Base-by-base conservation (phyloP, 2,888 invertebrate genomes). In the Drosophila meridionalis region DNA sequence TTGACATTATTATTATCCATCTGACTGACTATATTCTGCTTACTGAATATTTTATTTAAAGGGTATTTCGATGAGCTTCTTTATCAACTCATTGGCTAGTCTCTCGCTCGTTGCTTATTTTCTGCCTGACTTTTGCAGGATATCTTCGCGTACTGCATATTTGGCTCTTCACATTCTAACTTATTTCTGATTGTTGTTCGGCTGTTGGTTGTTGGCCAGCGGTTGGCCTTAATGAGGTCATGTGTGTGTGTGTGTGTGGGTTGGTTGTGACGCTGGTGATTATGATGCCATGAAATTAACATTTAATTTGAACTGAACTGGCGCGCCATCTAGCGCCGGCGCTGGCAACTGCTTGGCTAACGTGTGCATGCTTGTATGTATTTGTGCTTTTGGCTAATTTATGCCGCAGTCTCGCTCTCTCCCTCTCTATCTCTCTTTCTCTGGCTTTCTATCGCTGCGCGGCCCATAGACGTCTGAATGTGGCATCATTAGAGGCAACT, bases 281-380 rank as follows among this genome's bases (percentile, higher is more conserved):
- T 89, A 87, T 89, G 88, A 88, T 88, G 87, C 86, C 90, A 87
- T 87, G 88, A 89, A 87, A 87, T 87, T 83, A 87, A 88, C 87
- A 89, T 87, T 89, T 88, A 89, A 87, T 87, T 87, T 89, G 83
- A 83, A 88, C 78, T 76, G 72, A 80, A 74, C 67, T 74, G 77
- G 72, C 69, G 77, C 83, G 84, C 75, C 85, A 86, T 69, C 87
- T 86, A 87, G 80, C 80, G 83, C 28, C 64, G 47, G 28, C 20
- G 12, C 12, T 26, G 26, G 14, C 9, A 40, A 56, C 56, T 56
- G 56, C 69, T 67, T 32, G 45, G 20, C 59, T 38, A 62, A 9
- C 53, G 40, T 48, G 4, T 56, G 43, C 50, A 43, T 63, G 14
- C 60, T 36, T 50, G 11, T 76, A 50, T 78, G 32, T 65, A 53